Percentiles rank a stretch among this genome's conserved stretches.
phyloP scores from a whole-genome alignment of 1,140 invertebrate genomes.

The Cydia amplana region DNA sequence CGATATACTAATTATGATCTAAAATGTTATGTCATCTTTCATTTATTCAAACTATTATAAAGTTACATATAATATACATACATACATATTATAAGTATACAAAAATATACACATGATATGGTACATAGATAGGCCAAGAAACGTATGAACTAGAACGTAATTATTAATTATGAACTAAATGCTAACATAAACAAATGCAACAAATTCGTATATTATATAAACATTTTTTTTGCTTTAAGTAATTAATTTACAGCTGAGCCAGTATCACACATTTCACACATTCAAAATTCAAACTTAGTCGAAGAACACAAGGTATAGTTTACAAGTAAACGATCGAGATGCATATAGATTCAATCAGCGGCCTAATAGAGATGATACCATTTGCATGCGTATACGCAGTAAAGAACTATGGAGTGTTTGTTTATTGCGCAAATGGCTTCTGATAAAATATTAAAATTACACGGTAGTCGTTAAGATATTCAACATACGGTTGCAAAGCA shows the following conservation, averaged over 20 bases:
- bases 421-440: constrained; percentile 30
- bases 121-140: too few species aligned
- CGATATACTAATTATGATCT: too few species aligned
- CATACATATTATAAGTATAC: too few species aligned
- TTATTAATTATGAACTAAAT: too few species aligned
- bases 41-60: too few species aligned
- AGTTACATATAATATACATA: too few species aligned
- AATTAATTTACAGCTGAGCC: neutral
- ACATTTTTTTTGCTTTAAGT: neutral
- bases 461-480: neutral
- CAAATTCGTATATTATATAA: neutral
- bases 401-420: constrained; percentile 22
- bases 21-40: too few species aligned
- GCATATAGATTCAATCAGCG: neutral
- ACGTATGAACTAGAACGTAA: too few species aligned
- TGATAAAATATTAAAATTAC: constrained; percentile 33
- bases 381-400: constrained; percentile 4
- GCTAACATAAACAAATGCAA: neutral
- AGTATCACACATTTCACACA: neutral
- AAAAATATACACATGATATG: too few species aligned
- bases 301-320: neutral
- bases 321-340: neutral
- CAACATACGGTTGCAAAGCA: neutral
- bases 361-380: constrained; percentile 22
- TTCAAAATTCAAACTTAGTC: neutral